Evolutionary conservation across 2,797 vertebrate genomes (phyloP).

Genomic region (Microctenopoma lineatum): DNA sequence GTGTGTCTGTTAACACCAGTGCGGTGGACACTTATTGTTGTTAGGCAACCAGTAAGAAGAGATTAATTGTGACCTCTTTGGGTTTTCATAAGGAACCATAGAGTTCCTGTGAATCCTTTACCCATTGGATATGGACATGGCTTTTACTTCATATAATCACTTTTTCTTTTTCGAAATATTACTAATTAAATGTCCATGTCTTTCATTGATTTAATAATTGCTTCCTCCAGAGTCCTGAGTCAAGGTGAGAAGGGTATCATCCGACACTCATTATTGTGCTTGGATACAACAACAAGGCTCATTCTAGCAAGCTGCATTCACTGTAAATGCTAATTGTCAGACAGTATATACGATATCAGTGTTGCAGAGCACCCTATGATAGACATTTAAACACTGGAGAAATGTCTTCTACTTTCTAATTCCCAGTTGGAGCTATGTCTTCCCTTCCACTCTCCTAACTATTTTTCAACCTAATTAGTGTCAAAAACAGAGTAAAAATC

Average conservation of each 20-base stretch:
- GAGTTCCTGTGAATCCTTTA: too few relatives aligned
- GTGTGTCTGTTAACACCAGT: too few relatives aligned
- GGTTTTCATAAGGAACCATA: too few relatives aligned
- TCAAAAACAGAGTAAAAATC: slow-evolving; percentile 59
- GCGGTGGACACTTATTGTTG: too few relatives aligned
- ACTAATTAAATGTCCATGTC: background rate
- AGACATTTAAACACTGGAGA: slow-evolving; percentile 51
- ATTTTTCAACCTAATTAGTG: slow-evolving; percentile 67
- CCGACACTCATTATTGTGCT: background rate
- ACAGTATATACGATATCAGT: slow-evolving; percentile 19
- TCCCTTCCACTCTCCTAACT: slow-evolving; percentile 9
- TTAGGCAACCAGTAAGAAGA: too few relatives aligned
- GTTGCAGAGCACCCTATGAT: slow-evolving; percentile 40
- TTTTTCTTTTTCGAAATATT: too few relatives aligned
- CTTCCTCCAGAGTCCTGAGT: background rate
- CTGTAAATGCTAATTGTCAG: slow-evolving; percentile 48
- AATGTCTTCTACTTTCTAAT: slow-evolving; percentile 46
- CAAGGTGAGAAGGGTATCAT: background rate
- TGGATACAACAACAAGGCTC: background rate
- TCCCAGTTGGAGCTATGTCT: slow-evolving; percentile 41
- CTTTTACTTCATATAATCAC: background rate
- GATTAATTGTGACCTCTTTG: too few relatives aligned
- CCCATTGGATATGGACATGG: too few relatives aligned
- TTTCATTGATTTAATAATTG: background rate
- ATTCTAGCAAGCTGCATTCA: slow-evolving; percentile 3